Conservation (phyloP, 2,888 invertebrate genomes). For the Chydorus sphaericus region DNA sequence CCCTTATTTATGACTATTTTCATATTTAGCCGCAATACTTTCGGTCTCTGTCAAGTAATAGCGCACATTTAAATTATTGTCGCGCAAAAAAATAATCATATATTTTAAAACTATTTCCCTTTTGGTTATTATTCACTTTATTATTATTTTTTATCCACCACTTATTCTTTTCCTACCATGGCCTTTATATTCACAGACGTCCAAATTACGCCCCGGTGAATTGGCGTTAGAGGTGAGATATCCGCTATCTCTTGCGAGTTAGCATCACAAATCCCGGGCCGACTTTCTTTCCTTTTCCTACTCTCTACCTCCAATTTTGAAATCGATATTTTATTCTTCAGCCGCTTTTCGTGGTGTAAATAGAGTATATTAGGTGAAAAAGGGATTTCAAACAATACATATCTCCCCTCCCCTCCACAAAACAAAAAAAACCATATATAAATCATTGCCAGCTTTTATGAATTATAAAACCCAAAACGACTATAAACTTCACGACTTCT, state of each 20-base stretch:
- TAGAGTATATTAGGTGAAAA: too few species aligned
- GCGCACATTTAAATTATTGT: conserved; percentile 9
- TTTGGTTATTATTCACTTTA: conserved; percentile 19
- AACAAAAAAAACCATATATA: too few species aligned
- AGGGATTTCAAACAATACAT: too few species aligned
- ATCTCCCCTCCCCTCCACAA: too few species aligned
- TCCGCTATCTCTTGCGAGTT: neutral
- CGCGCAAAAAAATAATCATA: neutral
- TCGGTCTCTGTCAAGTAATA: conserved; percentile 11
- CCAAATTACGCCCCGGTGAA: conserved; percentile 64
- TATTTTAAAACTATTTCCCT: conserved; percentile 8
- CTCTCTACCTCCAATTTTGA: too few species aligned
- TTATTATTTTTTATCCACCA: conserved; percentile 16
- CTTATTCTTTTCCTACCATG: conserved; percentile 14
- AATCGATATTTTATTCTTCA: neutral
- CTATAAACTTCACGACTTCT: neutral
- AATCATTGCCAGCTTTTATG: neutral
- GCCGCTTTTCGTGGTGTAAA: neutral
- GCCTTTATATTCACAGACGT: conserved; percentile 21
- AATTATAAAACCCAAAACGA: neutral
- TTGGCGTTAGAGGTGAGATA: conserved; percentile 59
- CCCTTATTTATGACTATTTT: too few species aligned
- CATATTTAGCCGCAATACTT: too few species aligned
- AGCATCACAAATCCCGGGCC: neutral
- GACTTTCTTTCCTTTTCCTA: neutral